Evolutionary conservation across 92 coral and sea anemone genomes (phyloP).

Genomic region (Actinernus sp.): DNA sequence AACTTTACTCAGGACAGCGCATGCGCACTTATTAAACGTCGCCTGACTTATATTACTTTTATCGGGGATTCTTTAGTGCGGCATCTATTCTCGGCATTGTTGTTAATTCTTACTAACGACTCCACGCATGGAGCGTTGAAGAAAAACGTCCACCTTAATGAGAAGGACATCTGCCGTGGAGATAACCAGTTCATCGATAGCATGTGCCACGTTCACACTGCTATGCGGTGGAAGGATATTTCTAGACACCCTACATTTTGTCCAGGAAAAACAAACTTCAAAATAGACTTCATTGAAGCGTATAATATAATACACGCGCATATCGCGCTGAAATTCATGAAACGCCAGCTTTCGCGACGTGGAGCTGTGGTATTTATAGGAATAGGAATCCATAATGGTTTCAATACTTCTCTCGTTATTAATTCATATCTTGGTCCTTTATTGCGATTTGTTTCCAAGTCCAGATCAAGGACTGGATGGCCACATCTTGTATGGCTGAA

Average conservation of each 20-base stretch:
- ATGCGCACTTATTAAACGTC: conserved; percentile 60
- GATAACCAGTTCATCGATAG: conserved; percentile 89
- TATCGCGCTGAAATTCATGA: conserved; percentile 49
- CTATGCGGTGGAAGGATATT: conserved; percentile 75
- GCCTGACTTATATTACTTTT: conserved; percentile 56
- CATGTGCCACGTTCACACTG: conserved; percentile 79
- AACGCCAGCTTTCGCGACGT: conserved; percentile 46
- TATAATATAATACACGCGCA: conserved; percentile 65
- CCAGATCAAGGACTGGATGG: conserved; percentile 75
- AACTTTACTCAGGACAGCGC: conserved; percentile 79
- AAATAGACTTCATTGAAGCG: conserved; percentile 72
- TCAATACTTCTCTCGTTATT: conserved; percentile 64
- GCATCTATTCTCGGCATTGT: conserved; percentile 80
- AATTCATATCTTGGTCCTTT: conserved; percentile 70
- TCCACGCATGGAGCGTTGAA: conserved; percentile 73
- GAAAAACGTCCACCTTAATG: conserved; percentile 29
- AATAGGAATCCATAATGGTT: conserved; percentile 79
- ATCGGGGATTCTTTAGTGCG: conserved; percentile 88
- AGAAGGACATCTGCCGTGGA: conserved; percentile 58
- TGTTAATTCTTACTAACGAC: conserved; percentile 69
- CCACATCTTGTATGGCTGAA: conserved; percentile 82
- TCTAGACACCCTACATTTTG: conserved; percentile 71
- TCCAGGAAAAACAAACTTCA: conserved; percentile 26
- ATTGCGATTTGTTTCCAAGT: conserved; percentile 21
- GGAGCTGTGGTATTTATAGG: conserved; percentile 75